Evolutionary conservation across 92 coral and sea anemone genomes (phyloP), one percentile per base, ranked within the genome.

Genomic region (Phenganax subtilis): DNA sequence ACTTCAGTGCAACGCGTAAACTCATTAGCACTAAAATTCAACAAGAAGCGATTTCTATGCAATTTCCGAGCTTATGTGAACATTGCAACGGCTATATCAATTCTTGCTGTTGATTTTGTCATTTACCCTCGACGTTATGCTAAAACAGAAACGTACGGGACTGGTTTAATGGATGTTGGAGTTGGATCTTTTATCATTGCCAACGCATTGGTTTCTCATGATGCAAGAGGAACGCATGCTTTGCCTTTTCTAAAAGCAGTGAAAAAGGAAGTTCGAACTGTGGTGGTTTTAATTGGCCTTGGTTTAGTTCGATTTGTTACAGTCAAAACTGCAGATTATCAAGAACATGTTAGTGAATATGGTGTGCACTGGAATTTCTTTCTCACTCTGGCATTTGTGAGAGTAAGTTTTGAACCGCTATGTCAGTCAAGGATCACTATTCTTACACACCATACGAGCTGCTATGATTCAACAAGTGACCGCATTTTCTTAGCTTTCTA

Each of bases 301-400:
- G 98, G 98, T 12, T 53, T 90, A 29, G 72, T 82, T 44, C 72
- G 98, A 28, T 86, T 87, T 69, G 27, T 89, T 30, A 87, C 93
- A 6, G 97, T 94, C 51, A 94, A 94, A 77, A 89, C 93, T 71
- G 87, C 98, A 54, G 97, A 92, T 59, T 94, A 94, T 71, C 98
- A 94, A 71, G 91, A 94, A 68, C 98, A 94, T 76, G 91, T 89
- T 25, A 88, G 92, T 55, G 98, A 94, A 73, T 94, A 94, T 87
- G 98, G 98, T 51, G 86, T 77, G 14, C 98, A 94, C 81, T 94
- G 98, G 98, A 94, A 94, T 84, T 94, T 94, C 84, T 94, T 94
- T 86, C 85, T 94, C 29, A 94, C 98, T 7, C 85, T 94, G 55
- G 88, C 92, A 75, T 71, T 82, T 72, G 93, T 94, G 12, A 82